A percentile compares a stretch with the other conserved stretches of the same genome.
Evolutionary conservation across 2,888 invertebrate species (phyloP).

Genomic region (Leptinotarsa tumamoca): DNA sequence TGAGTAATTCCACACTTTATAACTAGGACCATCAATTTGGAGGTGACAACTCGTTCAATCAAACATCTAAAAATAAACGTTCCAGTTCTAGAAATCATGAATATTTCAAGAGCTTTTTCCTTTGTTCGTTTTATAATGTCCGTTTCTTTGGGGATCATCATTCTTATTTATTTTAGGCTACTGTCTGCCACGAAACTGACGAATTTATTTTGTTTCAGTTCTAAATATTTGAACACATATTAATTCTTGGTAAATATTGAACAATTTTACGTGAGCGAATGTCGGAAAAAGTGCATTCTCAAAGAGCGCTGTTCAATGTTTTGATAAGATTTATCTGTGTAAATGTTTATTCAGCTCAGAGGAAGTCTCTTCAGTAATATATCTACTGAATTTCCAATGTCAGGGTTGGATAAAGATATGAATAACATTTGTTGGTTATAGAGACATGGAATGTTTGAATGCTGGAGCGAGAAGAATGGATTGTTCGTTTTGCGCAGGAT

Average conservation of each 20-base stretch:
- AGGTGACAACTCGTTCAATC: not conserved
- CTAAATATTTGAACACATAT: conserved; percentile 17
- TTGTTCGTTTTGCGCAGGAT: too few relatives aligned
- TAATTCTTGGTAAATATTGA: not conserved
- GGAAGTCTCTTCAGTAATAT: not conserved
- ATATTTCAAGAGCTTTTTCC: conserved; percentile 6
- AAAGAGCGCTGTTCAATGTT: conserved; percentile 11
- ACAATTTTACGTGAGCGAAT: not conserved
- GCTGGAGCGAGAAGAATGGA: too few relatives aligned
- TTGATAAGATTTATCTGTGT: conserved; percentile 14
- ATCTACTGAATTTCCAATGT: not conserved
- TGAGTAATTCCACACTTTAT: not conserved
- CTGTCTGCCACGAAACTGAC: not conserved
- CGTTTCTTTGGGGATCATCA: not conserved
- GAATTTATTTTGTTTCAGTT: not conserved
- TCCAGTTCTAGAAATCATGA: not conserved
- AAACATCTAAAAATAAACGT: conserved; percentile 2
- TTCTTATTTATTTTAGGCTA: conserved; percentile 18
- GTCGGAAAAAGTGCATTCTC: not conserved
- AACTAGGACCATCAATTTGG: not conserved
- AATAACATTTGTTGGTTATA: not conserved
- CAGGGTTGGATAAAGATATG: not conserved
- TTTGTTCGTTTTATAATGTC: conserved; percentile 7
- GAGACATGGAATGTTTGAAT: not conserved
- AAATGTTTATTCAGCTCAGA: not conserved